phyloP scores from a whole-genome alignment of 1,140 invertebrate species.

The Anagrus nilaparvatae region DNA sequence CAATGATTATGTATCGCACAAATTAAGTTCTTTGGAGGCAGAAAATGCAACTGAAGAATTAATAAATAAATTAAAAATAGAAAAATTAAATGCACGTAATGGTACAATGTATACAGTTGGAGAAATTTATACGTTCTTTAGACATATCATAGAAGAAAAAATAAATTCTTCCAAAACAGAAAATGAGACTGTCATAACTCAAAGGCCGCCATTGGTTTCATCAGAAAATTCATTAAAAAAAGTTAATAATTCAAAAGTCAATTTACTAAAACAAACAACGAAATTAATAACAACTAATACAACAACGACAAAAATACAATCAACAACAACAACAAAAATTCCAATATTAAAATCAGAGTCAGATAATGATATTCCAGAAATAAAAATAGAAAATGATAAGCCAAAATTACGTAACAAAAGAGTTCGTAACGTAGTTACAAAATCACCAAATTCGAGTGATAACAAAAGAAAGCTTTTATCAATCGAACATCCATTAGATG shows the following conservation, averaged over 20 bases:
- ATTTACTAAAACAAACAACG: not conserved
- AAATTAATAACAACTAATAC: not conserved
- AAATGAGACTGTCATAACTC: conserved; percentile 15
- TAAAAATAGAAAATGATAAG: conserved; percentile 24
- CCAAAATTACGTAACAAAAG: conserved; percentile 37
- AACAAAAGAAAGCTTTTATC: conserved; percentile 33
- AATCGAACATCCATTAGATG: conserved; percentile 18
- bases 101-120: conserved; percentile 34
- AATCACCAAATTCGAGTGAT: conserved; percentile 17
- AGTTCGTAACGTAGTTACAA: conserved; percentile 31
- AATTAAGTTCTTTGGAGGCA: conserved; percentile 27
- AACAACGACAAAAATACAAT: conserved; percentile 5
- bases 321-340: conserved; percentile 11
- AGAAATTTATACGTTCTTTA: conserved; percentile 41
- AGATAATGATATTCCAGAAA: conserved; percentile 33
- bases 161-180: conserved; percentile 26
- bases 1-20: conserved; percentile 37
- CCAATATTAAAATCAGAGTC: conserved; percentile 17
- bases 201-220: too few relatives aligned
- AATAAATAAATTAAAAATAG: conserved; percentile 34
- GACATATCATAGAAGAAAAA: conserved; percentile 43
- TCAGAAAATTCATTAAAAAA: not conserved
- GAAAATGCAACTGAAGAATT: conserved; percentile 34
- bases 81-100: conserved; percentile 33
- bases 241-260: not conserved